Conservation (phyloP, 2,113 vertebrate species). For the Motacilla alba region DNA sequence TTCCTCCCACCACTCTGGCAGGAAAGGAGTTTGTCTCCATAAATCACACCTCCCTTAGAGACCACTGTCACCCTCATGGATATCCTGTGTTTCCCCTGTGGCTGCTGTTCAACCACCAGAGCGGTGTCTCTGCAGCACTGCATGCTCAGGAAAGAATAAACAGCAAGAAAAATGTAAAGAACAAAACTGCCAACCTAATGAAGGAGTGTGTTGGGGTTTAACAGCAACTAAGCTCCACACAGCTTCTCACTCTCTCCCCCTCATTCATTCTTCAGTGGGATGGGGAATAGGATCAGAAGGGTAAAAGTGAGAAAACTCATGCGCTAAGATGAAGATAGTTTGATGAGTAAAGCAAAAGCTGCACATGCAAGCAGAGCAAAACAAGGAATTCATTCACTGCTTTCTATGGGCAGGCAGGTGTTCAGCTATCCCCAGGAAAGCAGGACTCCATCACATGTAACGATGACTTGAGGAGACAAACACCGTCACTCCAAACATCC, state of each 20-base stretch:
- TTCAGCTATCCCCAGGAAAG: background rate
- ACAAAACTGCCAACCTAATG: background rate
- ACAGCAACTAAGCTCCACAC: background rate
- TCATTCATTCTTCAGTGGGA: background rate
- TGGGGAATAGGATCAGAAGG: background rate
- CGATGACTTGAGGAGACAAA: background rate
- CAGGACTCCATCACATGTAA: background rate
- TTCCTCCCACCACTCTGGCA: background rate
- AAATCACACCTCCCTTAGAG: background rate
- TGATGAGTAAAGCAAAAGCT: background rate
- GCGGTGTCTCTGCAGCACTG: background rate
- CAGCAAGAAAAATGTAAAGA: background rate
- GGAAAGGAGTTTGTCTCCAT: background rate
- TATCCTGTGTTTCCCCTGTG: background rate
- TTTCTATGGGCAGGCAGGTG: background rate
- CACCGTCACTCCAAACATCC: background rate
- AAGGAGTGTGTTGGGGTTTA: background rate
- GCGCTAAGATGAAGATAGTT: background rate
- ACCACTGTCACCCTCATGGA: fast-evolving
- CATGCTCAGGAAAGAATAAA: background rate
- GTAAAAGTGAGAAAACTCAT: background rate
- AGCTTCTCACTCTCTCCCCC: background rate
- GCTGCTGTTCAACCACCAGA: background rate
- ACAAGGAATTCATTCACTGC: background rate
- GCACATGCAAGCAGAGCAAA: background rate